These are phyloP conservation scores for Tricholaema leucomelas DNA, from an alignment of 2,113 vertebrate species.

Conservation along the genomic window DNA sequence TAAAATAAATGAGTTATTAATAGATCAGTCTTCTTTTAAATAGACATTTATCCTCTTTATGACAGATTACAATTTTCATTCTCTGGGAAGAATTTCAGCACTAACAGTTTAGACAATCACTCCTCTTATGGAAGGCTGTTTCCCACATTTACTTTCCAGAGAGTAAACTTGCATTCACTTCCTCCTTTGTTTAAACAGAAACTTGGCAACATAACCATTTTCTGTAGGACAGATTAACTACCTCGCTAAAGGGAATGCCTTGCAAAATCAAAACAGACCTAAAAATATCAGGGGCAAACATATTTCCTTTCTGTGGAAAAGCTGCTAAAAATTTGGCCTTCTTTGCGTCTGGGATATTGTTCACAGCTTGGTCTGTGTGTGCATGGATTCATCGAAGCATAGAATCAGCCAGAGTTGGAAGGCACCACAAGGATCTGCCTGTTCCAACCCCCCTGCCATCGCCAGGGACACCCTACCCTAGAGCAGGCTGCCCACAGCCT, in stretches of 20 bases:
- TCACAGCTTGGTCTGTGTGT: background rate
- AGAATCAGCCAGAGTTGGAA: too few species aligned
- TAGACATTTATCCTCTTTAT: background rate
- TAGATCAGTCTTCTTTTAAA: background rate
- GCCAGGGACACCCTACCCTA: too few species aligned
- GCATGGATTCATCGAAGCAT: background rate
- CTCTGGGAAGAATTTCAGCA: slow-evolving; percentile 25
- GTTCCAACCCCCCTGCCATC: too few species aligned
- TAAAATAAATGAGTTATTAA: background rate
- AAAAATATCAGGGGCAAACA: slow-evolving; percentile 9
- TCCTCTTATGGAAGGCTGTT: slow-evolving; percentile 7
- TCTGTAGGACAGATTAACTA: slow-evolving; percentile 61
- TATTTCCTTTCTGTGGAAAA: background rate
- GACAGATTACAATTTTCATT: slow-evolving; percentile 13
- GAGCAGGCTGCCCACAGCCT: too few species aligned
- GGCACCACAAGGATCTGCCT: too few species aligned
- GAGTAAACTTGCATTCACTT: slow-evolving; percentile 61
- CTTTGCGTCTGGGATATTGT: background rate
- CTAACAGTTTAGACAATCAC: slow-evolving; percentile 21
- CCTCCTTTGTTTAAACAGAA: slow-evolving; percentile 65
- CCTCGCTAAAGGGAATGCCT: background rate
- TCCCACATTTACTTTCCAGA: slow-evolving; percentile 51
- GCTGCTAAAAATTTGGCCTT: background rate
- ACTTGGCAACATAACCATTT: slow-evolving; percentile 40
- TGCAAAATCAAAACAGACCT: slow-evolving; percentile 32